A percentile compares a stretch with the other conserved stretches of the same genome.
These are phyloP conservation scores for Dryobates pubescens DNA, from an alignment of 2,797 vertebrate genomes.

Conservation along the genomic window DNA sequence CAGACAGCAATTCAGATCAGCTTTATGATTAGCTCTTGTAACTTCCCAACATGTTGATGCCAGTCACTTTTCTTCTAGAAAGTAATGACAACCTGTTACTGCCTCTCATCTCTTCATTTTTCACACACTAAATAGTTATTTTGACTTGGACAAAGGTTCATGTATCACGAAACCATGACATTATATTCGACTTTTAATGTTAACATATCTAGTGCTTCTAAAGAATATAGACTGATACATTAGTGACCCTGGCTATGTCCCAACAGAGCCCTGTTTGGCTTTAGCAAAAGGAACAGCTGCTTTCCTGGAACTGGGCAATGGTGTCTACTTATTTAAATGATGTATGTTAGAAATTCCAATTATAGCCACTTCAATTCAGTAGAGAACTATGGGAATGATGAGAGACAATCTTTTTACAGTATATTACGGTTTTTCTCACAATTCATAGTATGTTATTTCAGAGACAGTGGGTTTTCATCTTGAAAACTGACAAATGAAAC, in stretches of 20 bases:
- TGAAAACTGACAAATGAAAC: not conserved
- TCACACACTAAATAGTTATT: not conserved
- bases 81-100: not conserved
- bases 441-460: not conserved
- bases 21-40: not conserved
- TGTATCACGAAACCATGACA: not conserved
- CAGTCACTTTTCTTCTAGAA: not conserved
- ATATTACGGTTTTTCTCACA: not conserved
- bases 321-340: not conserved
- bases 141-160: constrained; percentile 11
- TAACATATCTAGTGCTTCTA: not conserved
- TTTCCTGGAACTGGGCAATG: not conserved
- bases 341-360: not conserved
- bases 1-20: not conserved
- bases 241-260: not conserved
- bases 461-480: not conserved
- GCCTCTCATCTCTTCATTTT: not conserved
- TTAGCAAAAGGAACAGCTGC: not conserved
- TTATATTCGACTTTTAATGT: not conserved
- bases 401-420: not conserved
- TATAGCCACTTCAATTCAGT: not conserved
- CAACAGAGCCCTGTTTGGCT: not conserved
- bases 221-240: not conserved
- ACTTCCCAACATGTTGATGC: not conserved
- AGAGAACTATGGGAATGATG: not conserved